Percentiles rank a stretch among this genome's conserved stretches.
phyloP scores from a whole-genome alignment of 1,140 invertebrate species.

The Latrodectus geometricus region DNA sequence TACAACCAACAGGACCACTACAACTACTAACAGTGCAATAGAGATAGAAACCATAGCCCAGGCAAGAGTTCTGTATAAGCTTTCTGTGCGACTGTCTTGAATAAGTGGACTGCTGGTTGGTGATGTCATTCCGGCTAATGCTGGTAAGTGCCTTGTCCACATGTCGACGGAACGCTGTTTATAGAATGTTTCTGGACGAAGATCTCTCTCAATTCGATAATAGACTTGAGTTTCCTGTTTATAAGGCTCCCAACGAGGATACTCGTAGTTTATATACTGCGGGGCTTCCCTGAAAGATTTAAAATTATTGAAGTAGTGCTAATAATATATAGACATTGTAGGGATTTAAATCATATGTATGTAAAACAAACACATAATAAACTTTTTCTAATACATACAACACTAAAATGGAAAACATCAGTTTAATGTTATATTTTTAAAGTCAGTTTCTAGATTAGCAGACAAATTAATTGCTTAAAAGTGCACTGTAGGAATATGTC shows the following conservation, averaged over 20 bases:
- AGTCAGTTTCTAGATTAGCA: too few species aligned
- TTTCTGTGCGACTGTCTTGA: slow-evolving; percentile 16
- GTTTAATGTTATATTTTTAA: too few species aligned
- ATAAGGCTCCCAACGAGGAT: slow-evolving; percentile 63
- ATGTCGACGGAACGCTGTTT: slow-evolving; percentile 56
- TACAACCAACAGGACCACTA: slow-evolving; percentile 63
- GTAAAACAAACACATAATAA: too few species aligned
- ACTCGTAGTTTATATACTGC: slow-evolving; percentile 61
- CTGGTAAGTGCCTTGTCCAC: slow-evolving; percentile 62
- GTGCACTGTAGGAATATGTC: too few species aligned
- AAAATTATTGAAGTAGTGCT: not conserved
- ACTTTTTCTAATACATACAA: too few species aligned
- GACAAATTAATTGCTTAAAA: too few species aligned
- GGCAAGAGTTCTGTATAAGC: slow-evolving; percentile 64
- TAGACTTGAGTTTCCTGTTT: slow-evolving; percentile 47
- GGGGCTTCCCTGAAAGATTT: slow-evolving; percentile 61
- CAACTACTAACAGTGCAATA: slow-evolving; percentile 62
- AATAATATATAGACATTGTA: too few species aligned
- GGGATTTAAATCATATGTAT: too few species aligned
- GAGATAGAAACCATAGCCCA: slow-evolving; percentile 65
- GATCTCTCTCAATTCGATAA: slow-evolving; percentile 59
- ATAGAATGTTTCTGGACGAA: slow-evolving; percentile 33
- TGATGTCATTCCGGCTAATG: slow-evolving; percentile 32
- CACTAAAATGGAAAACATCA: too few species aligned
- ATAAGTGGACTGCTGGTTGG: slow-evolving; percentile 40